A percentile compares a stretch with the other conserved stretches of the same genome.
Conservation (phyloP, 2,113 vertebrate species). For the Chamaetylas fuelleborni region DNA sequence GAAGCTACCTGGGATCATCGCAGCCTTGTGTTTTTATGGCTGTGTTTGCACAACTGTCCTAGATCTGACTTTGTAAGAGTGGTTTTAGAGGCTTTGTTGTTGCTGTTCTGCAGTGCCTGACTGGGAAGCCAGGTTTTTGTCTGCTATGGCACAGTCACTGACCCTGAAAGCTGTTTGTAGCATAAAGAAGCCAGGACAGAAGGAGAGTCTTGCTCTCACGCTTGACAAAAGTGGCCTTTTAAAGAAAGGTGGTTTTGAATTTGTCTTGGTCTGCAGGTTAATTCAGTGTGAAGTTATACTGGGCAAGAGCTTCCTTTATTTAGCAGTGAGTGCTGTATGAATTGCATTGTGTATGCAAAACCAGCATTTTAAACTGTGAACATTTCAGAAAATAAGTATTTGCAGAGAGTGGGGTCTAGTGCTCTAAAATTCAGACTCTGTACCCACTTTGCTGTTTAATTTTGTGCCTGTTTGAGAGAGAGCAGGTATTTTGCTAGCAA, state of each 20-base stretch:
- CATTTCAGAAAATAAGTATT: neutral
- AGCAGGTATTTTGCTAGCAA: neutral
- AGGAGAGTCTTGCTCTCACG: neutral
- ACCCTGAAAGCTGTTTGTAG: conserved; percentile 31
- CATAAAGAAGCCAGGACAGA: neutral
- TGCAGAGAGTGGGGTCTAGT: neutral
- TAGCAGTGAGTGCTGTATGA: neutral
- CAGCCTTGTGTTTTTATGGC: neutral
- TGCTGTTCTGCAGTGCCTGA: neutral
- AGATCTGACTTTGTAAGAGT: neutral
- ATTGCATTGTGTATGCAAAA: neutral
- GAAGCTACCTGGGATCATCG: neutral
- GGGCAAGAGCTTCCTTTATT: neutral
- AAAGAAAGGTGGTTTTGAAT: neutral
- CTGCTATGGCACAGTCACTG: neutral
- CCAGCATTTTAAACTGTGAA: neutral
- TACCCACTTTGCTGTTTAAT: neutral
- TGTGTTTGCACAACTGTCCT: neutral
- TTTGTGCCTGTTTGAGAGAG: neutral
- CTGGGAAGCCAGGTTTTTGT: neutral
- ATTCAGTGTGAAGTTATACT: neutral
- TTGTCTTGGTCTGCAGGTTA: neutral
- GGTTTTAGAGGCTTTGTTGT: neutral
- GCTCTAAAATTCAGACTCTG: neutral
- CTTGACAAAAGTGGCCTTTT: conserved; percentile 24